Evolutionary conservation across 2,888 invertebrate species (phyloP).

Genomic region (Tachystola acroxantha): DNA sequence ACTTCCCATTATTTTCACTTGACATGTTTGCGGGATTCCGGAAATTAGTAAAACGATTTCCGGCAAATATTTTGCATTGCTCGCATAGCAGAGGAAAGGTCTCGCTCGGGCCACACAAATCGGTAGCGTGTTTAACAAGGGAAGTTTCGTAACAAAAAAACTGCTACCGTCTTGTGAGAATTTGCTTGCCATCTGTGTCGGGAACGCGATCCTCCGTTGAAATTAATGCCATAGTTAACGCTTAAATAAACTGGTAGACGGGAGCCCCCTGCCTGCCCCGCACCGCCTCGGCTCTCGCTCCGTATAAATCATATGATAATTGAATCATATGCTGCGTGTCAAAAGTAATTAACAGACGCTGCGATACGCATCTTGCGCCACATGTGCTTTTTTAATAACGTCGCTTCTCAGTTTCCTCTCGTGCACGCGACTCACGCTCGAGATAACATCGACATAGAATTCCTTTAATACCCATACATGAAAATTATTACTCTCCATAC

Average conservation of each 20-base stretch:
- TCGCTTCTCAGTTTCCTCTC: constrained; percentile 62
- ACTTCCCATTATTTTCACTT: neutral
- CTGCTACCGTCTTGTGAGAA: constrained; percentile 51
- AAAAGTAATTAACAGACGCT: constrained; percentile 74
- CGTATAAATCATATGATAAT: constrained; percentile 76
- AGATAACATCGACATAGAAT: constrained; percentile 71
- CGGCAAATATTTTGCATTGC: constrained; percentile 18
- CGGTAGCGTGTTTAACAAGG: constrained; percentile 49
- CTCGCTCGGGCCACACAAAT: constrained; percentile 48
- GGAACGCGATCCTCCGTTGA: constrained; percentile 50
- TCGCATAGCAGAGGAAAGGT: constrained; percentile 17
- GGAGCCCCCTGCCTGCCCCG: constrained; percentile 43
- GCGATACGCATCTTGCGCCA: constrained; percentile 73
- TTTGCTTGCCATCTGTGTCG: constrained; percentile 62
- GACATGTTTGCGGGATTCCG: constrained; percentile 5
- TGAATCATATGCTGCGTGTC: constrained; percentile 78
- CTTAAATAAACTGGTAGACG: constrained; percentile 54
- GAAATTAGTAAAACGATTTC: constrained; percentile 9
- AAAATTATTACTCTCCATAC: constrained; percentile 62
- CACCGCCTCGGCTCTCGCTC: constrained; percentile 41
- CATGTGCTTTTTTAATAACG: constrained; percentile 76
- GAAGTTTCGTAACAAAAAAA: constrained; percentile 36
- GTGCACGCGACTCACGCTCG: constrained; percentile 62
- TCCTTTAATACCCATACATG: constrained; percentile 62
- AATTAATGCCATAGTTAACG: constrained; percentile 69